Base-by-base conservation (phyloP, 2,888 invertebrate genomes). In the Xylota sylvarum region DNA sequence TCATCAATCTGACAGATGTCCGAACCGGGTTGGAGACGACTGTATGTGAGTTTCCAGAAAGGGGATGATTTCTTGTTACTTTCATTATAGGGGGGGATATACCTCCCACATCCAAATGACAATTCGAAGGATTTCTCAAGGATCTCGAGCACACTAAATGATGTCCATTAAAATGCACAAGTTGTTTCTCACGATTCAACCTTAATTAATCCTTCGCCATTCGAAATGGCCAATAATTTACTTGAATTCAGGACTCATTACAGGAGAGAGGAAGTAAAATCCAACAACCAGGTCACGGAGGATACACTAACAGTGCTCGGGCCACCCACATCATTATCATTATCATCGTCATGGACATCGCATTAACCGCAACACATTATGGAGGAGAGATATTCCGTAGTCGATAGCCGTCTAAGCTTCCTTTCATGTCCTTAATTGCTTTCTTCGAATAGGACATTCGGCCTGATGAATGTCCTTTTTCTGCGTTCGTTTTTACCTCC, bases 381-480 rank as follows among this genome's bases (percentile, higher is more conserved):
- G 67, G 60, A 77, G 35, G 55, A 46, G 30, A 50, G 65, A 74
- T 64, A 77, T 73, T 73, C 67, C 10, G 80, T 60, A 80, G 72
- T 80, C 80, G 80, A 74, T 65, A 73, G 81, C 78, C 73, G 77
- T 86, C 91, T 91, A 92, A 91, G 91, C 91, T 91, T 91, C 90
- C 91, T 91, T 91, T 91, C 91, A 91, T 90, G 91, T 91, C 89
- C 91, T 92, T 92, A 92, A 92, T 92, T 92, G 91, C 91, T 91
- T 91, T 92, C 91, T 91, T 91, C 73, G 69, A 79, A 69, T 58
- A 64, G 72, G 80, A 83, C 67, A 64, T 78, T 77, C 82, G 67
- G 72, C 67, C 81, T 83, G 85, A 88, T 86, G 83, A 86, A 88
- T 78, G 85, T 88, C 76, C 56, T 82, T 72, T 73, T 85, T 62